Evolutionary conservation across 2,888 invertebrate genomes (phyloP).

Genomic region (Plebejus melissa): DNA sequence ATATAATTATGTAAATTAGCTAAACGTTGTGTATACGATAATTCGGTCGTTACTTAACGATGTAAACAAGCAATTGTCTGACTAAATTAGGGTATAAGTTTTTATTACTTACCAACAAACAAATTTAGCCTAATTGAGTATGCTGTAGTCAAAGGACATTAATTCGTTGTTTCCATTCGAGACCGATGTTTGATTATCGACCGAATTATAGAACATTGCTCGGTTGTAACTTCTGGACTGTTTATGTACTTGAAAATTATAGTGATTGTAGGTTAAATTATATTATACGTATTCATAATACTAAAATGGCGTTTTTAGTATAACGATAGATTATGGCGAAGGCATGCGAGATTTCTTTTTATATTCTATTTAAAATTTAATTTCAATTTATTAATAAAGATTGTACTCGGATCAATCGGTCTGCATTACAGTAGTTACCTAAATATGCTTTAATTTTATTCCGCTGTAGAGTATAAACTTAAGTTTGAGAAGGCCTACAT

Average conservation of each 20-base stretch:
- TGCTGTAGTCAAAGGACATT: slow-evolving; percentile 9
- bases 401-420: neutral
- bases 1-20: neutral
- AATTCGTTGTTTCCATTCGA: neutral
- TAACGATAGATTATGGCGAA: neutral
- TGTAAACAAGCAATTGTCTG: slow-evolving; percentile 1
- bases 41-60: slow-evolving; percentile 17
- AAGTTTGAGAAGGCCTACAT: neutral
- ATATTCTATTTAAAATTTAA: neutral
- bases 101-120: slow-evolving; percentile 4
- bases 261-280: neutral
- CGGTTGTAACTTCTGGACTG: slow-evolving; percentile 25
- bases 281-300: neutral
- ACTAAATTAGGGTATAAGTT: neutral
- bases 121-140: neutral
- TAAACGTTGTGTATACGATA: slow-evolving; percentile 8
- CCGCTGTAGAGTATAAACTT: neutral
- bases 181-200: slow-evolving; percentile 1
- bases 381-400: neutral
- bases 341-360: neutral
- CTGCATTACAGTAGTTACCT: neutral
- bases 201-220: slow-evolving; percentile 21
- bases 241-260: slow-evolving; percentile 12
- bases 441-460: neutral
- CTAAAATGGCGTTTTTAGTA: neutral